These are phyloP conservation scores for Ectropis crepuscularia DNA, from an alignment of 2,888 invertebrate species.

Conservation along the genomic window DNA sequence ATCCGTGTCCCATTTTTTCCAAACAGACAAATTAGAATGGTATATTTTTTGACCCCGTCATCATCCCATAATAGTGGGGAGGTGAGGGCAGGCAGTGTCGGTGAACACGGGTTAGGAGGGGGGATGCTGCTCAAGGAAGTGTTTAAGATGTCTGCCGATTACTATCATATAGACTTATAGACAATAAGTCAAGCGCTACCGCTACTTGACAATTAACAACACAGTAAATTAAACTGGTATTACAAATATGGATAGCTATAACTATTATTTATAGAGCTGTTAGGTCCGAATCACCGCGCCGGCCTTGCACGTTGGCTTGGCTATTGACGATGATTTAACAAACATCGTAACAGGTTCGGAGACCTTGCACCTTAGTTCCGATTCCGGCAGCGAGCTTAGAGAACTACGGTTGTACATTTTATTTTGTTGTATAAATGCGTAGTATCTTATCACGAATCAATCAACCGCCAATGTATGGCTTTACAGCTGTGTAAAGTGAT, in stretches of 20 bases:
- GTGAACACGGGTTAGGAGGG: no score
- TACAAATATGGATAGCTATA: not conserved
- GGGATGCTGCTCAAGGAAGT: no score
- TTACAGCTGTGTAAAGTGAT: not conserved
- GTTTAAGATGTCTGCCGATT: no score
- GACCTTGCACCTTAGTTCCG: slow-evolving; percentile 33
- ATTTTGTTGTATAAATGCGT: not conserved
- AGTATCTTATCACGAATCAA: slow-evolving; percentile 7
- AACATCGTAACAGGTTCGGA: slow-evolving; percentile 33
- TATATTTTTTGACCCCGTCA: no score
- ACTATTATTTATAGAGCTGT: slow-evolving; percentile 9
- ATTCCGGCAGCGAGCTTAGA: slow-evolving; percentile 20
- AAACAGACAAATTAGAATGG: no score
- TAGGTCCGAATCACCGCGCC: slow-evolving; percentile 16
- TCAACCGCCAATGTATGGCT: not conserved
- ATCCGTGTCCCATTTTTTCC: no score
- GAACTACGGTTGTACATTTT: not conserved
- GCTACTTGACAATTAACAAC: no score
- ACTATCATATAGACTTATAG: not conserved
- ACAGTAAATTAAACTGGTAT: no score
- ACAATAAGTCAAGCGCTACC: not conserved
- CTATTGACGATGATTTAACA: slow-evolving; percentile 43
- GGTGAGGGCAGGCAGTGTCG: no score
- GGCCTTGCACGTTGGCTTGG: slow-evolving; percentile 28
- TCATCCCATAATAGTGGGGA: no score